Base-by-base conservation (phyloP, 2,797 vertebrate genomes). In the Lagothrix lagotricha region DNA sequence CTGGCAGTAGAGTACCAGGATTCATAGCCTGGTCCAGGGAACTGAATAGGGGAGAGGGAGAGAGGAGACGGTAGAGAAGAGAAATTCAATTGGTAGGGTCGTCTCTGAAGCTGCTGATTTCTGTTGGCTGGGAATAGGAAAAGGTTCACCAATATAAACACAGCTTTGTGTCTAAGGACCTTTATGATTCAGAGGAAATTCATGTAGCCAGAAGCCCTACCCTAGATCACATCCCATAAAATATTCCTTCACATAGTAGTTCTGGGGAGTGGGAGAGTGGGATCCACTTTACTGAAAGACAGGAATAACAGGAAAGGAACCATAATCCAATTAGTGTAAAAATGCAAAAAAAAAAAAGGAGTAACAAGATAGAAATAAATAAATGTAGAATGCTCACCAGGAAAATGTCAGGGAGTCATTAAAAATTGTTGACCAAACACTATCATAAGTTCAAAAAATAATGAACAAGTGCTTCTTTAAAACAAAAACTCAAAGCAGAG, bases 211-310 rank as follows among this genome's bases (percentile, higher is more conserved):
- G 48, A 82, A 83, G 76, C 26, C 36, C 44, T 17, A 30, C 58
- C 41, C 46, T 54, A 10, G 26, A 33, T 28, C 73, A 46, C 7
- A 33, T 4, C 28, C 83, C 30, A 52, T 39, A 57, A 72, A 46
- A 72, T 76, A 92, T 30, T 36, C 57, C 80, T 54, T 94, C 84
- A 57, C 48, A 88, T 36, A 79, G 39, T 52, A 94, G 52, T 72
- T 50, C 17, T 4, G 1, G 8, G 12, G 15, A 22, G 2, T 2
- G 2, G 6, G 1, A 19, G 12, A 26, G 58, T 2, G 5, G 24
- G 44, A 83, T 33, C n/a, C 39, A 52, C 48, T 83, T 73, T 33
- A 44, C 1, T 7, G 13, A 83, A 91, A 80, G 61, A 50, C n/a
- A 46, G 14, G 14, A 48, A 44, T 39, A 67, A 86, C 2, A 67